Evolutionary conservation across 2,113 vertebrate genomes (phyloP).

Genomic region (Aythya baeri): DNA sequence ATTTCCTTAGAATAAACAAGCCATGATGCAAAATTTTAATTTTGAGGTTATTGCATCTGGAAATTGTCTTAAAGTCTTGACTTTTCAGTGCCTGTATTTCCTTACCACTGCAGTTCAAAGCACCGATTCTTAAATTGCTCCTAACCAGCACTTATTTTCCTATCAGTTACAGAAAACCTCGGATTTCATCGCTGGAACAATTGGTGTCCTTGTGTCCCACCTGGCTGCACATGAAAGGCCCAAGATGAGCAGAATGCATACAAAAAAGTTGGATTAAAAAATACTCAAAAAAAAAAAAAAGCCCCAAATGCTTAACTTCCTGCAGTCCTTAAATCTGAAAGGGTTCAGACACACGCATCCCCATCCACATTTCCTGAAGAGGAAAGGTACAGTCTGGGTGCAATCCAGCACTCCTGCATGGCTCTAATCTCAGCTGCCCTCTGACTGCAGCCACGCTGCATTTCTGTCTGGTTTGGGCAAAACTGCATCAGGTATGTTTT

Average conservation of each 20-base stretch:
- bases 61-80: background rate
- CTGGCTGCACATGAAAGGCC: background rate
- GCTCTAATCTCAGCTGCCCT: background rate
- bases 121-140: background rate
- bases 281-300: background rate
- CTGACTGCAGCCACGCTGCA: background rate
- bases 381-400: background rate
- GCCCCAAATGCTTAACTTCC: background rate
- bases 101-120: background rate
- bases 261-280: background rate
- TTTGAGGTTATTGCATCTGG: background rate
- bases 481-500: background rate
- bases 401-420: background rate
- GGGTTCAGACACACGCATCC: background rate
- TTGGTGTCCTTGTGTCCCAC: background rate
- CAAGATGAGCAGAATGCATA: background rate
- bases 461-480: background rate
- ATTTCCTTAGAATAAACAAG: background rate
- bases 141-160: background rate
- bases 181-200: background rate
- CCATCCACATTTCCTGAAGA: background rate
- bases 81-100: background rate
- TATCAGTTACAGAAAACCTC: background rate
- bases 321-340: background rate
- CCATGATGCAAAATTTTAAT: background rate